These are phyloP conservation scores for Saturnia pavonia DNA, from an alignment of 2,888 invertebrate species.

Conservation along the genomic window DNA sequence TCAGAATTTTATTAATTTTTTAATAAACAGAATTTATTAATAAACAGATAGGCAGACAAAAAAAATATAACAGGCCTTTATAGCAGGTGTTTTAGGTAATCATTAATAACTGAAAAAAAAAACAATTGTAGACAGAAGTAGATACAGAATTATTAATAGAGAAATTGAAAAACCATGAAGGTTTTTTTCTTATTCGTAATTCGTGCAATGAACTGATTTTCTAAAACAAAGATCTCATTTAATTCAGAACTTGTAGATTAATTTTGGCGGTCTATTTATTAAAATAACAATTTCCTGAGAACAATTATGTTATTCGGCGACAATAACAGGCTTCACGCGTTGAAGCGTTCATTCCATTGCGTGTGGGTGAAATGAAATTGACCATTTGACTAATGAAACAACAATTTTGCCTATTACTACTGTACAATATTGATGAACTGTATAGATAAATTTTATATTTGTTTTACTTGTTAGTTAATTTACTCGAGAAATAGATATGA, in stretches of 20 bases:
- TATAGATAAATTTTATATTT: not conserved
- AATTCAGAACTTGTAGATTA: not conserved
- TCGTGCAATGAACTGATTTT: not conserved
- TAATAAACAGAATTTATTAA: no score
- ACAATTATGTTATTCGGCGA: constrained; percentile 8
- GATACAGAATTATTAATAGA: no score
- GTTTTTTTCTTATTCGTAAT: not conserved
- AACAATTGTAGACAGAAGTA: no score
- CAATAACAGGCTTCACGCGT: constrained; percentile 8
- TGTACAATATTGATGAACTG: not conserved
- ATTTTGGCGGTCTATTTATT: not conserved
- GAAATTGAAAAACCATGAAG: no score
- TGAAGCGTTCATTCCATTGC: constrained; percentile 5
- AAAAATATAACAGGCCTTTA: no score
- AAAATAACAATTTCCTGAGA: constrained; percentile 2
- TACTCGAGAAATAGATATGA: not conserved
- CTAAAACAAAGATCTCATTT: not conserved
- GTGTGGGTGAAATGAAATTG: constrained; percentile 16
- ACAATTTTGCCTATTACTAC: constrained; percentile 6
- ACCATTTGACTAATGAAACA: constrained; percentile 23
- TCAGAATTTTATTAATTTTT: no score
- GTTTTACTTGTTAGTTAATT: not conserved
- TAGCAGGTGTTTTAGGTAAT: no score
- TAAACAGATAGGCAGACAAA: no score
- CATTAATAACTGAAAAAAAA: no score